A percentile compares a stretch with the other conserved stretches of the same genome.
These are phyloP conservation scores for Drosophila robusta DNA, from an alignment of 2,888 invertebrate genomes.

Conservation along the genomic window DNA sequence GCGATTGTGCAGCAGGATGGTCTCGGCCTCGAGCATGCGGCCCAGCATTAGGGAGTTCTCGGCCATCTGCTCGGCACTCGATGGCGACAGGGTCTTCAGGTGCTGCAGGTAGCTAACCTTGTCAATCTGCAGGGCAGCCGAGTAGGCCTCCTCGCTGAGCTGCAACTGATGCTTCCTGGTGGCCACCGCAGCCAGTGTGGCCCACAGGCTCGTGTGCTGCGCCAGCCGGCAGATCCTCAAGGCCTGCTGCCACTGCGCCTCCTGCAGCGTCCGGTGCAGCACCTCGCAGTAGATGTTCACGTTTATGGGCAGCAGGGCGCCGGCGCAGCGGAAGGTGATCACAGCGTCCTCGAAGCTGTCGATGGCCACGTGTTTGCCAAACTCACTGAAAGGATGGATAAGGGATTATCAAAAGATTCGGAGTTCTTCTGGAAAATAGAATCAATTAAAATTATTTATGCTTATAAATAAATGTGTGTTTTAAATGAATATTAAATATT, in stretches of 20 bases:
- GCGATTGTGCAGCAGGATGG: conserved; percentile 84
- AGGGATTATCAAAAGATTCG: not conserved
- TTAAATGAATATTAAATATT: too few species aligned
- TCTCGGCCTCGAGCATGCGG: conserved; percentile 84
- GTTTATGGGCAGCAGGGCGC: conserved; percentile 89
- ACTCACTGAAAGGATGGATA: conserved; percentile 88
- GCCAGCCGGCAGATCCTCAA: conserved; percentile 89
- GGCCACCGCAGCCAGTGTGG: conserved; percentile 96
- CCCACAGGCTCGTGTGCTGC: conserved; percentile 92
- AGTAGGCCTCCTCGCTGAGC: conserved; percentile 97
- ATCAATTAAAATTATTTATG: too few species aligned
- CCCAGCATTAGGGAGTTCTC: conserved; percentile 85
- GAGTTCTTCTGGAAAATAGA: too few species aligned
- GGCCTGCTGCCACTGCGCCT: conserved; percentile 93
- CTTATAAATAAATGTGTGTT: too few species aligned
- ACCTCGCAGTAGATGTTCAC: conserved; percentile 84
- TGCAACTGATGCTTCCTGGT: conserved; percentile 93
- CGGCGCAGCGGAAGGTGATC: conserved; percentile 94
- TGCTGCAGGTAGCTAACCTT: conserved; percentile 94
- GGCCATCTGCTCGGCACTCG: conserved; percentile 85
- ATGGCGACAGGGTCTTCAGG: conserved; percentile 88
- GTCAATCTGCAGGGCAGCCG: conserved; percentile 93
- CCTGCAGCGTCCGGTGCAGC: conserved; percentile 90
- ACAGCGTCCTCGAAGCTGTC: conserved; percentile 93
- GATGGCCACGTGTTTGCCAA: conserved; percentile 94